phyloP scores from a whole-genome alignment of 2,797 vertebrate species.

The Geotrypetes seraphini region DNA sequence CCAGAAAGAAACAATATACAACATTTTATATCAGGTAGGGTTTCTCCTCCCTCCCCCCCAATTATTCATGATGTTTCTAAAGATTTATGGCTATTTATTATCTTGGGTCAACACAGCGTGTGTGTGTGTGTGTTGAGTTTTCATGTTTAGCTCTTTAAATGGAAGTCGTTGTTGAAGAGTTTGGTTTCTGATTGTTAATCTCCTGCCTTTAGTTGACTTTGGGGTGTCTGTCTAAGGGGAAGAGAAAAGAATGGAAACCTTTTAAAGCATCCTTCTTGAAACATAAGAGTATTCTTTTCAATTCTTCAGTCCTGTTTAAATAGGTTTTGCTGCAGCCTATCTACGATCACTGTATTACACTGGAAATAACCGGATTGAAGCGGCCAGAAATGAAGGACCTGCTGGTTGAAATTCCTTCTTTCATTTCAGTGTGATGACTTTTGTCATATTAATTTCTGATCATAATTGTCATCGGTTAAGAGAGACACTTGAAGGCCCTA shows the following conservation, averaged over 20 bases:
- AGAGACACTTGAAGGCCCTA: not conserved
- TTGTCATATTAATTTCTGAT: constrained; percentile 16
- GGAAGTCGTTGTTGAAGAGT: constrained; percentile 17
- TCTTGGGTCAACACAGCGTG: no score
- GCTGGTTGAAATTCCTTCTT: constrained; percentile 17
- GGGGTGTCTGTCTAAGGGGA: constrained; percentile 9
- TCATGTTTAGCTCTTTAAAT: no score
- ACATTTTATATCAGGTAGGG: no score
- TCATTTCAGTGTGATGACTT: constrained; percentile 14
- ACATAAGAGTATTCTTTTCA: constrained; percentile 17
- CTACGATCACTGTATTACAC: constrained; percentile 38
- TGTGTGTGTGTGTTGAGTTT: no score
- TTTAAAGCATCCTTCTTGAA: constrained; percentile 21
- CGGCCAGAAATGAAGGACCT: constrained; percentile 12
- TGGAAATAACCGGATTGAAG: constrained; percentile 32
- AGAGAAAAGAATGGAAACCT: constrained; percentile 1
- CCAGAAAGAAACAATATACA: no score
- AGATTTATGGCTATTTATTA: no score
- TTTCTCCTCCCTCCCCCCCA: no score
- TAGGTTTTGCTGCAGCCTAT: constrained; percentile 30
- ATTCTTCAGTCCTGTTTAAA: constrained; percentile 29
- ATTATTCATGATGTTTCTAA: no score
- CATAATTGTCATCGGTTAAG: not conserved
- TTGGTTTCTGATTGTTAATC: no score
- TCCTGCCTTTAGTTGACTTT: no score